Evolutionary conservation across 2,113 vertebrate genomes (phyloP), one percentile per base, ranked within the genome.

Genomic region (Ellobius talpinus): DNA sequence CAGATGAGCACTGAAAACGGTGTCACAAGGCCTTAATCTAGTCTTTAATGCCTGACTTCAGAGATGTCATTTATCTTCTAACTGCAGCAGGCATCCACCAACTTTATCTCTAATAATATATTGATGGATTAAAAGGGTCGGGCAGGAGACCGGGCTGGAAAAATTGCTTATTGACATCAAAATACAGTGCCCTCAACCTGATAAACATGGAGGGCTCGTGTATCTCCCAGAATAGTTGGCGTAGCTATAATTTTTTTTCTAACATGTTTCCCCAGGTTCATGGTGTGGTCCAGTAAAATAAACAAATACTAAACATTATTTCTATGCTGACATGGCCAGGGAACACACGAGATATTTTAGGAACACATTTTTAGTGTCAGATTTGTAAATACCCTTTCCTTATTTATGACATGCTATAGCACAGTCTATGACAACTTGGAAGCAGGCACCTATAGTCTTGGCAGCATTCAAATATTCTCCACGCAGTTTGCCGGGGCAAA

Each of bases 91-190:
- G 99, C 99, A 99, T 99, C 99, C 99, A 99, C 99, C 99, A 99
- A 99, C 99, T 99, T 99, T 99, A 99, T 99, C 99, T 99, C 99
- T 99, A 99, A 99, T 99, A 99, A 99, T 99, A 99, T 99, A 99
- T 99, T 99, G 99, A 99, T 99, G 99, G 99, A 99, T 99, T 99
- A 99, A 99, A 99, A 99, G 99, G 99, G 99, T 99, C 99, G 99
- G 99, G 99, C 99, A 99, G 99, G 99, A 99, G 99, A 99, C 99
- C 99, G 99, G 99, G 99, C 99, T 99, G 99, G 99, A 99, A 99
- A 99, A 99, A 99, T 99, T 99, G 99, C 99, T 99, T 99, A 99
- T 99, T 99, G 99, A 99, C 99, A 99, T 99, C 99, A 99, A 99
- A 99, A 99, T 99, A 99, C 99, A 99, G 99, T 99, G 99, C 99